These are phyloP conservation scores for Pseudolaguvia tuberculata DNA, from an alignment of 2,113 vertebrate species.

Conservation along the genomic window DNA sequence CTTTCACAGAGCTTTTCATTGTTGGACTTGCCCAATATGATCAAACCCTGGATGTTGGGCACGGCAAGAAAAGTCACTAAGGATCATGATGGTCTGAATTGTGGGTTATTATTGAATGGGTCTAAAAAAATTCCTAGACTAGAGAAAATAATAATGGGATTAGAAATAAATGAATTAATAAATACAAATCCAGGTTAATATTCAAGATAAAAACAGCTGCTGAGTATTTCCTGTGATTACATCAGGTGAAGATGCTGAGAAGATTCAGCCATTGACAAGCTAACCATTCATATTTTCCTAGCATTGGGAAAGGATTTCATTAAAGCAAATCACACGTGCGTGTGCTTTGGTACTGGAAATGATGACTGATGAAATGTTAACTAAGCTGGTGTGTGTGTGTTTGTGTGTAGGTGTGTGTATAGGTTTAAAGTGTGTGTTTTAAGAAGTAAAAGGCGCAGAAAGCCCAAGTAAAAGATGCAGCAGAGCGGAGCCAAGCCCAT, in stretches of 20 bases:
- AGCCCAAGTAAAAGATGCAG: slow-evolving; percentile 44
- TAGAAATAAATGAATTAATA: neutral
- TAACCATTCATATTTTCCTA: slow-evolving; percentile 62
- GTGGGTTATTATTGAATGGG: neutral
- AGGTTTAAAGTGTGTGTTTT: slow-evolving; percentile 30
- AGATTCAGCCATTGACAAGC: slow-evolving; percentile 61
- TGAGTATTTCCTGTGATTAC: slow-evolving; percentile 44
- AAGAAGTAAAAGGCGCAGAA: slow-evolving; percentile 36
- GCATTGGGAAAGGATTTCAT: slow-evolving; percentile 38
- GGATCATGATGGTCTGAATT: neutral
- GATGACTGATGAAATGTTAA: neutral
- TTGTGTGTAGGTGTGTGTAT: neutral
- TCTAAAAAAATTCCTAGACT: neutral
- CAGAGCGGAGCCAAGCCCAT: slow-evolving; percentile 63
- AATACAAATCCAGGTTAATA: slow-evolving; percentile 20
- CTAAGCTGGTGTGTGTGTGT: neutral
- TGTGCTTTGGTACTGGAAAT: neutral
- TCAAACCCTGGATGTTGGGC: too few species aligned
- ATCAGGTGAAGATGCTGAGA: slow-evolving; percentile 60
- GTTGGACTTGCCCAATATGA: too few species aligned
- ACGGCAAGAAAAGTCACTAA: neutral
- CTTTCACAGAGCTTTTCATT: too few species aligned
- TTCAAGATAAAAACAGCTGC: neutral
- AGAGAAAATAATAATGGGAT: neutral
- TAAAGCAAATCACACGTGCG: slow-evolving; percentile 3